Evolutionary conservation across 2,113 vertebrate species (phyloP), one percentile per base, ranked within the genome.

Genomic region (Misgurnus mizolepis): DNA sequence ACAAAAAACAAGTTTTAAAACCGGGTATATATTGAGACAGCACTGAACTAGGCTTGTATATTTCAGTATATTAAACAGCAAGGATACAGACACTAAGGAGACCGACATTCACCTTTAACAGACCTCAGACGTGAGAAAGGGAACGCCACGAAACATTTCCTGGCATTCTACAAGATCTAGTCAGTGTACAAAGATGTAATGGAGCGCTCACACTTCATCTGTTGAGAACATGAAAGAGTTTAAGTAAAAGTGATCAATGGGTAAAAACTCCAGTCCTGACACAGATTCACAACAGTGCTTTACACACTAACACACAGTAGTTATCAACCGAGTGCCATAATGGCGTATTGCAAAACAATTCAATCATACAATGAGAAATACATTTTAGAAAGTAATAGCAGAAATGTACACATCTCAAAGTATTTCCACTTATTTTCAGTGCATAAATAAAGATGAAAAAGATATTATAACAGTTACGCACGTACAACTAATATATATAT

Each of bases 221-320:
- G 49, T 70, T 11, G 68, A 17, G 39, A 15, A 70, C 22, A 67
- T 27, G 67, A 5, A 73, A 78, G 5, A 27, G 55, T 55, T 64
- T 60, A 62, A 40, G 61, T 77, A 60, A 79, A 55, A 64, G 64
- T 39, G 61, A 45, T 84, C 53, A 17, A 76, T 50, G 62, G 45
- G 72, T 47, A 7, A 45, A 72, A 82, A 71, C 69, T 95, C 93
- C 94, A 95, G 93, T 93, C 91, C 76, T 91, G 77, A 90, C 91
- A 92, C 91, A 79, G 89, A 81, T 67, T 88, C 47, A 74, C 87
- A 94, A 93, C 94, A 95, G 94, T 94, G 94, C 92, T 88, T 89
- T 82, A 86, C 92, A 90, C 92, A 92, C 90, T 60, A 84, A 43
- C 80, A 22, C 61, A 81, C 72, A 78, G 50, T 62, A 61, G 79